Base-by-base conservation (phyloP, 2,888 invertebrate species). In the Spilarctia lutea region DNA sequence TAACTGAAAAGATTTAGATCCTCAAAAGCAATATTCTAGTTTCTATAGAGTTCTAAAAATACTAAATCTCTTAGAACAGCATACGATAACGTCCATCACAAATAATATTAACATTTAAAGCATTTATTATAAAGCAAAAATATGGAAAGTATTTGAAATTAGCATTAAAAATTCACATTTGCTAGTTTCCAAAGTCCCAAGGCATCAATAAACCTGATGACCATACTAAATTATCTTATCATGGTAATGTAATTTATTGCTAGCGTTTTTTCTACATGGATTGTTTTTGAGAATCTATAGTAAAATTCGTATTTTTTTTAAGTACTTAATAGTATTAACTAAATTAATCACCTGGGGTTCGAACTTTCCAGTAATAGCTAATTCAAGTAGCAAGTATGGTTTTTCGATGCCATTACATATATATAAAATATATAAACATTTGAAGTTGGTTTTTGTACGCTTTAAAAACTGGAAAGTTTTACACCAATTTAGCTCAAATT, bases 151-250 rank as follows among this genome's bases (percentile, higher is more conserved):
- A 45, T 77, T 75, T 75, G 60, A 76, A 83, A 81, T 79, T 74
- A 82, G 79, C 84, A 79, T 82, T 87, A 83, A 89, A 87, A 86
- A 68, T 68, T 85, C 81, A 79, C 81, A 85, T 83, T 83, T 79
- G 81, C 80, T 79, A 73, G 71, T 79, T 81, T 83, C 78, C 77
- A 79, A 80, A 80, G 81, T 79, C 81, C 79, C 76, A 74, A 73
- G 79, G 81, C 76, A 82, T 76, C 76, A 76, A 84, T 88, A 86
- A 88, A 86, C 81, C 81, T 84, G 81, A 86, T 83, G 81, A 75
- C 80, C 78, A 75, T 79, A 86, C 79, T 82, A 42, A 84, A 83
- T 52, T 27, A 63, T 71, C 63, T 24, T 84, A 80, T 85, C 81
- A 81, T 76, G 80, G 74, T 82, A 83, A 85, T 88, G 85, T 83